Percentiles rank a stretch among this genome's conserved stretches.
Evolutionary conservation across 2,797 vertebrate genomes (phyloP).

Genomic region (Alosa sapidissima): DNA sequence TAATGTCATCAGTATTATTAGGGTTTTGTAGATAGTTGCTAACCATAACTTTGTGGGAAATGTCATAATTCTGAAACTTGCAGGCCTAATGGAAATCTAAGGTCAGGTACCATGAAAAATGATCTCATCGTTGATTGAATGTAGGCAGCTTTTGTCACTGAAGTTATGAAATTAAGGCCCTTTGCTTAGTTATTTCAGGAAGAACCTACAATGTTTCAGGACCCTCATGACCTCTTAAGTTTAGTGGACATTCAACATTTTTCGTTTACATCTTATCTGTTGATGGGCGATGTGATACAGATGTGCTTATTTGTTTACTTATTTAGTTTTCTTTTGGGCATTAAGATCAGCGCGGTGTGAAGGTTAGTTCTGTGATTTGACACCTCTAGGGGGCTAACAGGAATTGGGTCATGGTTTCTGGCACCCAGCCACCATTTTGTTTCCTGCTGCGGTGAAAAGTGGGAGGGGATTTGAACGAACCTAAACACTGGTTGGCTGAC

Average conservation of each 20-base stretch:
- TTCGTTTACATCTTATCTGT: no score
- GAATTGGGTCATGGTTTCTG: slow-evolving; percentile 25
- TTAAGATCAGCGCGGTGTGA: neutral
- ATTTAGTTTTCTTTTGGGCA: neutral
- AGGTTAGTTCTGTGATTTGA: slow-evolving; percentile 1
- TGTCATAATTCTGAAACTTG: neutral
- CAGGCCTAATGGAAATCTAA: no score
- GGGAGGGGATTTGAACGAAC: neutral
- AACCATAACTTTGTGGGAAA: neutral
- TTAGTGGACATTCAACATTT: neutral
- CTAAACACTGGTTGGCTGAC: neutral
- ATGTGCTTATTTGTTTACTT: neutral
- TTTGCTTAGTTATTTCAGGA: neutral
- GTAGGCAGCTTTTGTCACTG: no score
- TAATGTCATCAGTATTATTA: neutral
- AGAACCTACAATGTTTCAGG: neutral
- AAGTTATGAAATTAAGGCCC: no score
- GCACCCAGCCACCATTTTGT: slow-evolving; percentile 9
- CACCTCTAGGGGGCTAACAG: neutral
- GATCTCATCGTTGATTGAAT: no score
- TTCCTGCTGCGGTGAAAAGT: neutral
- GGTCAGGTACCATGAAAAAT: no score
- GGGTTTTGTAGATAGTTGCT: neutral
- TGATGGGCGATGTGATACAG: neutral
- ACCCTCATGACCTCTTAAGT: neutral